Percentiles rank a stretch among this genome's conserved stretches.
Evolutionary conservation across 1,140 invertebrate species (phyloP).

Genomic region (Leptinotarsa undecemlineata): DNA sequence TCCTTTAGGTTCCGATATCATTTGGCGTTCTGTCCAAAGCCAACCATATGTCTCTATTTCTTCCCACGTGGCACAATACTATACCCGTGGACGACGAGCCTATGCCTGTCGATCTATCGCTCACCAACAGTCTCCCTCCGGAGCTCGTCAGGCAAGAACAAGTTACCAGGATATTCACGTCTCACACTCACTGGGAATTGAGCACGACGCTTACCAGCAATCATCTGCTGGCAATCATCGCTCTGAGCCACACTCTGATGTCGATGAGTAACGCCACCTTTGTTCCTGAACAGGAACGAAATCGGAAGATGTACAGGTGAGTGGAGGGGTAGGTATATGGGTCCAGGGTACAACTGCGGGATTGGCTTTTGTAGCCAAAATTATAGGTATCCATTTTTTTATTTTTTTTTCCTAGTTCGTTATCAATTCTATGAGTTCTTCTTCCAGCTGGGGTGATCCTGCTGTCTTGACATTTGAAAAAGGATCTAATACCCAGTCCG

Average conservation of each 20-base stretch:
- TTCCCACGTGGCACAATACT: constrained; percentile 82
- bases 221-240: constrained; percentile 91
- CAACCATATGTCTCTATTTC: constrained; percentile 89
- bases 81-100: constrained; percentile 57
- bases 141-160: constrained; percentile 77
- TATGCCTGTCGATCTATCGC: constrained; percentile 57
- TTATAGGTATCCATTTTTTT: too few species aligned
- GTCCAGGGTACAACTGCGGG: background rate
- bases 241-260: constrained; percentile 96
- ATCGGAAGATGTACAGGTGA: constrained; percentile 72
- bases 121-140: constrained; percentile 70
- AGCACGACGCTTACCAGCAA: constrained; percentile 75
- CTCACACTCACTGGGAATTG: constrained; percentile 91
- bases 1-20: constrained; percentile 77
- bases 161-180: constrained; percentile 79
- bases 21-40: constrained; percentile 96
- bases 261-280: constrained; percentile 97
- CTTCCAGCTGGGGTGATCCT: too few species aligned
- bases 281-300: constrained; percentile 80
- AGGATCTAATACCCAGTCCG: too few species aligned
- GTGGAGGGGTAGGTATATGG: background rate
- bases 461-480: too few species aligned
- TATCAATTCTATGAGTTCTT: too few species aligned
- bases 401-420: too few species aligned
- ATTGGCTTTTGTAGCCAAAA: too few species aligned